Percentiles rank a stretch among this genome's conserved stretches.
Evolutionary conservation across 2,797 vertebrate genomes (phyloP).

Genomic region (Bradypodion pumilum): DNA sequence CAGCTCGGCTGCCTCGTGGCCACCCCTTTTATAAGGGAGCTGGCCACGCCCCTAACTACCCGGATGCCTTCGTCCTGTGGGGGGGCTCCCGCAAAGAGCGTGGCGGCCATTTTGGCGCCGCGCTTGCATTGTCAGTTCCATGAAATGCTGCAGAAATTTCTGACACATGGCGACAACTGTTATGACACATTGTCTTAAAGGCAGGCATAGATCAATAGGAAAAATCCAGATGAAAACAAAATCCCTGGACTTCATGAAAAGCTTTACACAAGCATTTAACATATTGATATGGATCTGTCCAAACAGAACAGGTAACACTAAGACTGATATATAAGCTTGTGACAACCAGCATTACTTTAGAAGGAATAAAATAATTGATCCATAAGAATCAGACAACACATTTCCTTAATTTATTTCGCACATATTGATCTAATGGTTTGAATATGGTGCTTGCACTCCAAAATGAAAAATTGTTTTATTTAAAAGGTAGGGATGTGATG

Average conservation of each 20-base stretch:
- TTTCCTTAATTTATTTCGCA: no score
- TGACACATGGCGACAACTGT: slow-evolving; percentile 44
- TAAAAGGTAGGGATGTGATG: no score
- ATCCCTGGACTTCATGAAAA: slow-evolving; percentile 18
- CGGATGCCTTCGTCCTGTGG: no score
- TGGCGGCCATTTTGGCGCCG: no score
- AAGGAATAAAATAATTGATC: background rate
- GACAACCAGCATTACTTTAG: accelerated
- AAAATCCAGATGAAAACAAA: slow-evolving; percentile 21
- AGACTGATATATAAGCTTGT: accelerated
- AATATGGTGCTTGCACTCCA: no score
- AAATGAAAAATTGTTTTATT: no score
- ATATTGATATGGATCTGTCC: background rate
- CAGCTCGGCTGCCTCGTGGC: no score
- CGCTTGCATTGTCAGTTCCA: background rate
- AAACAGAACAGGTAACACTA: background rate
- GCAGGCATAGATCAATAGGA: slow-evolving; percentile 32
- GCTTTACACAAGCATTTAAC: background rate
- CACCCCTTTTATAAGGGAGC: no score
- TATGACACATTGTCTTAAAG: slow-evolving; percentile 32
- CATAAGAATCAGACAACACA: no score
- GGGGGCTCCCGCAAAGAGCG: no score
- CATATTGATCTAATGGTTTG: no score
- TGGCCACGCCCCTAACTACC: no score
- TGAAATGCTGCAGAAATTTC: background rate